These are phyloP conservation scores for Episyrphus balteatus DNA, from an alignment of 1,140 invertebrate genomes.

Conservation along the genomic window DNA sequence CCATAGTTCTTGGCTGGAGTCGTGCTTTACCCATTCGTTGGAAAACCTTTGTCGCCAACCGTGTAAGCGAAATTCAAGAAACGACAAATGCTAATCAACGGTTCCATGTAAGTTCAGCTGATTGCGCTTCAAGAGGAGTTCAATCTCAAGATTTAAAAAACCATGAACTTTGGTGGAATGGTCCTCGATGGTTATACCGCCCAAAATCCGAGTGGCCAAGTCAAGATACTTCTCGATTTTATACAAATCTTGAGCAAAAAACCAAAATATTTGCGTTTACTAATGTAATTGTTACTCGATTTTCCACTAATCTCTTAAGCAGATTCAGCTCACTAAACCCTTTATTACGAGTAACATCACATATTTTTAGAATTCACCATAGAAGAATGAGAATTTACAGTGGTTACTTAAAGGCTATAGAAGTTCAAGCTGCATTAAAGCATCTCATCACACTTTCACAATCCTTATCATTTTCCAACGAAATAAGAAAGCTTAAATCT, in stretches of 20 bases:
- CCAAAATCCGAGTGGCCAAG: too few species aligned
- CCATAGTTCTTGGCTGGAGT: constrained; percentile 29
- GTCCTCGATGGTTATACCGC: too few species aligned
- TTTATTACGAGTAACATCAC: constrained; percentile 38
- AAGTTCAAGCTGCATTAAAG: too few species aligned
- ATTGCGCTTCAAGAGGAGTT: constrained; percentile 9
- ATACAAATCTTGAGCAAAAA: too few species aligned
- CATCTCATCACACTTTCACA: neutral
- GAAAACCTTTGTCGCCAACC: constrained; percentile 29
- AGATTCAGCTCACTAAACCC: constrained; percentile 34
- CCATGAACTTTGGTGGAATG: constrained; percentile 9
- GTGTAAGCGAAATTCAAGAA: constrained; percentile 24
- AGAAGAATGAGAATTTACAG: constrained; percentile 12
- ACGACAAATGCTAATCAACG: constrained; percentile 16
- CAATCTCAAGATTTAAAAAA: constrained; percentile 3
- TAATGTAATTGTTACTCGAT: constrained; percentile 29
- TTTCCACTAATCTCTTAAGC: constrained; percentile 17
- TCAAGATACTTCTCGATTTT: too few species aligned
- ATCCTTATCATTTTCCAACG: neutral
- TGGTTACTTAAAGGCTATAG: too few species aligned
- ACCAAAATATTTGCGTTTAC: constrained; percentile 37
- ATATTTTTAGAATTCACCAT: constrained; percentile 30
- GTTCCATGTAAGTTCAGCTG: constrained; percentile 23
- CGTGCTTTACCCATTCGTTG: constrained; percentile 10
- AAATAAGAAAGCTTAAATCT: neutral